These are phyloP conservation scores for Euphonia xanthogaster DNA, from an alignment of 2,797 vertebrate species.

Conservation along the genomic window DNA sequence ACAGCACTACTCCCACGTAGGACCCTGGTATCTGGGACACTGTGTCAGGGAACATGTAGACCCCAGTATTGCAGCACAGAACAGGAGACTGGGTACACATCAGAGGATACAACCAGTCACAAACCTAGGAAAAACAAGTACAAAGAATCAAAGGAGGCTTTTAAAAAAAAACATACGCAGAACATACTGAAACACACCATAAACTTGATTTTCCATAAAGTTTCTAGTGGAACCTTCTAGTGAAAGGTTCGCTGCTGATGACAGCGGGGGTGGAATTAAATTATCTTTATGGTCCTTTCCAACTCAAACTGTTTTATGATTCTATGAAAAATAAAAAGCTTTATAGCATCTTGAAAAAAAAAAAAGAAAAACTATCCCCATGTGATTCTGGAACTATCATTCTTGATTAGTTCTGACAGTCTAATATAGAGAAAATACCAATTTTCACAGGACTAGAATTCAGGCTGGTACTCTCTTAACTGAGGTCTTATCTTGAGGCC, in stretches of 20 bases:
- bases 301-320: not conserved
- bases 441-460: not conserved
- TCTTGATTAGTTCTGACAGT: not conserved
- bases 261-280: not conserved
- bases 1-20: slow-evolving; percentile 93
- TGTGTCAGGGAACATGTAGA: slow-evolving; percentile 97
- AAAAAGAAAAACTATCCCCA: not conserved
- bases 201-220: not conserved
- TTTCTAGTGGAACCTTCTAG: not conserved
- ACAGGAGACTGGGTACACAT: slow-evolving; percentile 89
- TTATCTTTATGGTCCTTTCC: not conserved
- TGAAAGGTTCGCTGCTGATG: not conserved
- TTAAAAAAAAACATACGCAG: not conserved
- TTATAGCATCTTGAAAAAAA: not conserved
- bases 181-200: not conserved
- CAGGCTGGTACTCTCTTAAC: not conserved
- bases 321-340: not conserved
- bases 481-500: not conserved
- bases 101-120: slow-evolving; percentile 95
- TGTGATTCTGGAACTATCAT: not conserved
- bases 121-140: slow-evolving; percentile 80
- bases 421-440: not conserved
- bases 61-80: slow-evolving; percentile 89
- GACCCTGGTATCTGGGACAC: slow-evolving; percentile 88
- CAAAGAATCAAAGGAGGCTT: not conserved